These are phyloP conservation scores for Tachina lurida DNA, from an alignment of 2,888 invertebrate genomes.

Conservation along the genomic window DNA sequence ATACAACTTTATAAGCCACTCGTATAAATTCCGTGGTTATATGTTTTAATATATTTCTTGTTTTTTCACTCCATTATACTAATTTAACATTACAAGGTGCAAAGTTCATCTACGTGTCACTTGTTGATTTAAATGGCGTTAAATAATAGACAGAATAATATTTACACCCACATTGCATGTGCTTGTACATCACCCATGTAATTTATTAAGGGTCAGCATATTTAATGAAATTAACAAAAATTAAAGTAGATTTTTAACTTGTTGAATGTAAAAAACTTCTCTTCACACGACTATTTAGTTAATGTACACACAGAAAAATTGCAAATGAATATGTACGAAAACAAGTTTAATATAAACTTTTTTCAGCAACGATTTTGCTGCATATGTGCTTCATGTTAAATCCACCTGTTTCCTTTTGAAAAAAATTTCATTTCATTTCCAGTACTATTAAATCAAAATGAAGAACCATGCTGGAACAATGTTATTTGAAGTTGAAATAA, in stretches of 20 bases:
- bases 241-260: conserved; percentile 55
- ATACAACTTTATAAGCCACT: conserved; percentile 39
- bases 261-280: conserved; percentile 2
- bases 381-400: too few relatives aligned
- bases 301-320: too few relatives aligned
- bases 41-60: neutral
- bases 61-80: conserved; percentile 44
- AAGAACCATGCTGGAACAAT: too few relatives aligned
- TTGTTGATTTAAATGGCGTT: conserved; percentile 54
- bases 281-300: too few relatives aligned
- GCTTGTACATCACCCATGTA: conserved; percentile 20
- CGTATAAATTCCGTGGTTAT: conserved; percentile 20
- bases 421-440: too few relatives aligned
- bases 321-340: too few relatives aligned
- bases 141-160: conserved; percentile 13
- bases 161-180: conserved; percentile 23
- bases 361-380: too few relatives aligned
- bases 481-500: too few relatives aligned
- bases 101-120: conserved; percentile 66
- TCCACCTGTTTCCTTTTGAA: too few relatives aligned
- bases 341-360: too few relatives aligned
- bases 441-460: too few relatives aligned
- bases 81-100: conserved; percentile 63
- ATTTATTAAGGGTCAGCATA: conserved; percentile 52
- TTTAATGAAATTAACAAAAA: conserved; percentile 56